Evolutionary conservation across 1,140 invertebrate genomes (phyloP), one percentile per base, ranked within the genome.

Genomic region (Ceratina japonica): DNA sequence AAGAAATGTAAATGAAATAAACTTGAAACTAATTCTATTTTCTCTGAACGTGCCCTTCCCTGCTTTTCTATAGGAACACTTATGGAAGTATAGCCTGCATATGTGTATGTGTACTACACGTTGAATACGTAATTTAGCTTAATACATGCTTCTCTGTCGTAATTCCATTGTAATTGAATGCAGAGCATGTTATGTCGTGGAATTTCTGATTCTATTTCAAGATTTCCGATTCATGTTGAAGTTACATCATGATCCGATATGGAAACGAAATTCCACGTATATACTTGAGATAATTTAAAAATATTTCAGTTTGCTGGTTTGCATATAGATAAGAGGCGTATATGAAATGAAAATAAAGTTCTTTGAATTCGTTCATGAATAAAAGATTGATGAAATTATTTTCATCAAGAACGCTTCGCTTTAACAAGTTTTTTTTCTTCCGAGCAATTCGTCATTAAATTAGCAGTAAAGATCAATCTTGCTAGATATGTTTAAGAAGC

Each of bases 1-100:
- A 22, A 24, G 20, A 73, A 49, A 49, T 62, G 18, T 51, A 51
- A 72, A 49, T 62, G 37, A 62, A 62, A 75, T 64, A 15, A 73
- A 37, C 8, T 37, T 10, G 20, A 54, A 37, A 37, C 15, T 59
- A 22, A 20, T 3, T 61, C 54, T 71, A 22, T 44, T 71, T 20
- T 37, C 10, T 1, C 16, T 13, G 18, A n/a, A 52, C 52, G 37
- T 20, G 22, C 10, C 12, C n/a, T 10, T 12, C 27, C 13, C 3
- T 24, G 22, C 1, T 24, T 51, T 66, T 52, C 16, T 12, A 16
- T 31, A 18, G 16, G 49, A 16, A 15, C n/a, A 15, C 3, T 7
- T 44, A 44, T 44, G 10, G 37, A 44, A 44, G 5, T 10, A 31
- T 10, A 5, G 10, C n/a, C 8, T 20, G 13, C 59, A 31, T 18